Evolutionary conservation across 1,140 invertebrate species (phyloP), one percentile per base, ranked within the genome.

Genomic region (Zophobas morio): DNA sequence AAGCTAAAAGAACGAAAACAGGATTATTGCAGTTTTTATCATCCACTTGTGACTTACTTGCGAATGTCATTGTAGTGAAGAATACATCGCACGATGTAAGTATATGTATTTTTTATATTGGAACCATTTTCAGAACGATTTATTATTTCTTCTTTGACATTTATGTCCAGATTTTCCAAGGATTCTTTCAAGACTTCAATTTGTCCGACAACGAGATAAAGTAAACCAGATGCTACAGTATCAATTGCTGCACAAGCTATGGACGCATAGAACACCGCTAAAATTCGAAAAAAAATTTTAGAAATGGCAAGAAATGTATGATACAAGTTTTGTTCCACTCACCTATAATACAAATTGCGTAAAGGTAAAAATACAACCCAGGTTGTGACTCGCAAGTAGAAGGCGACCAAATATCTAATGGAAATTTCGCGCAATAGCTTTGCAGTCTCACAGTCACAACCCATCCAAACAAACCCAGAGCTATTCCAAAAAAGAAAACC

Each of bases 221-320:
- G 81, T 56, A 84, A 81, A 20, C 81, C 81, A 3, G 80, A 78
- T 4, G 77, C 77, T 32, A 84, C 33, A 37, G 80, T 82, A 80
- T 86, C 84, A 8, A 85, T 75, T 35, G 82, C 79, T 1, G 80
- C 74, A 79, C 84, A 84, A 6, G 82, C 70, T 6, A 79, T n/a
- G 2, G 82, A 80, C n/a, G 81, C 82, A 49, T 81, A 82, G 33
- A 57, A 57, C 6, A 81, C 47, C 74, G 74, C 79, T 81, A n/a
- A 74, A 79, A 37, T 32, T 32, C 5, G 32, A 32, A 32, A 46
- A 4, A 20, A 1, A n/a, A 20, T 20, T 20, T 20, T 20, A 20
- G 20, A 20, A 20, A 20, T 20, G 20, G 20, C 20, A 20, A 20
- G 20, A n/a, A 35, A 37, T 47, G 2, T 20, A 49, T 20, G 20